Percentiles rank a stretch among this genome's conserved stretches.
These are phyloP conservation scores for Tipula unca DNA, from an alignment of 2,888 invertebrate genomes.

Conservation along the genomic window DNA sequence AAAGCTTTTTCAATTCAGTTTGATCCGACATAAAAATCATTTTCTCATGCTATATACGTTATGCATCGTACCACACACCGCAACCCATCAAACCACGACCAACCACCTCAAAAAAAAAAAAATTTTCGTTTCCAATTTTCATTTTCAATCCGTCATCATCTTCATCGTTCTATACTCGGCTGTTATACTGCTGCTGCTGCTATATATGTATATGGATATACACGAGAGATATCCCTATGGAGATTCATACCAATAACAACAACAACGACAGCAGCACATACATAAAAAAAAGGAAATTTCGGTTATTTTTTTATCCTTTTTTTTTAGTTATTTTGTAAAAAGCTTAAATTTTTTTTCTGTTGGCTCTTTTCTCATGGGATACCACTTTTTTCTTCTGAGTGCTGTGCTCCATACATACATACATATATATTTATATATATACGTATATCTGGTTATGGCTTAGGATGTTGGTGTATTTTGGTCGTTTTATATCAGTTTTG, in stretches of 20 bases:
- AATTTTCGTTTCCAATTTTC: neutral
- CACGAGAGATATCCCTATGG: neutral
- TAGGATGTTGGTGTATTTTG: neutral
- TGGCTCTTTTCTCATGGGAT: neutral
- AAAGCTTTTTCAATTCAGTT: neutral
- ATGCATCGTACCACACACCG: neutral
- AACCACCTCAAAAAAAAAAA: neutral
- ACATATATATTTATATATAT: no score
- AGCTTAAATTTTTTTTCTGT: neutral
- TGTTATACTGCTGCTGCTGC: neutral
- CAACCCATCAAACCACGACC: neutral
- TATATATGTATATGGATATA: neutral
- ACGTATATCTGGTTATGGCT: neutral
- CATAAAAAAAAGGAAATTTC: neutral
- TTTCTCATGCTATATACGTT: neutral
- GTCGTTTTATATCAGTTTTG: neutral
- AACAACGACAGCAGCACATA: neutral
- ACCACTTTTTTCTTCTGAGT: neutral
- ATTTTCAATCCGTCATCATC: conserved; percentile 14
- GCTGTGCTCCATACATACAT: neutral
- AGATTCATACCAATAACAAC: neutral
- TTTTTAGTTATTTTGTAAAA: neutral
- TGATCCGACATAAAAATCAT: conserved; percentile 8
- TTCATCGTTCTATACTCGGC: neutral
- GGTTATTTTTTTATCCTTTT: neutral